Percentiles rank a stretch among this genome's conserved stretches.
Evolutionary conservation across 1,140 invertebrate species (phyloP).

Genomic region (Amyelois transitella): DNA sequence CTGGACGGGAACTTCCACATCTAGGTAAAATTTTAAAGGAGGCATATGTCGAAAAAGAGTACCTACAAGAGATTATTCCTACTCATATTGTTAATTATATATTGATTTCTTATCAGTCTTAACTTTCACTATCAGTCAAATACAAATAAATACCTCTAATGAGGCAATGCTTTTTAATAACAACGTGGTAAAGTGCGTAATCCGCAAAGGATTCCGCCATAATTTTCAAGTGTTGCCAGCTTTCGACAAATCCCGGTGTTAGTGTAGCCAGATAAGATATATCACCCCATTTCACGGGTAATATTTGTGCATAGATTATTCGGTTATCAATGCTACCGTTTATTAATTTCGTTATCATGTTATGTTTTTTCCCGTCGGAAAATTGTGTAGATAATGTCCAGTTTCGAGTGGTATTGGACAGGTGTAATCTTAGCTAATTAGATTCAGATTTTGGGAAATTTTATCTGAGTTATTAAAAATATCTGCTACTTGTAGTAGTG

Average conservation of each 20-base stretch:
- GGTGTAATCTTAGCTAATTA: background rate
- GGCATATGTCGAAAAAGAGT: no score
- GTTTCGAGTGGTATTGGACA: background rate
- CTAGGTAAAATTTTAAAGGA: no score
- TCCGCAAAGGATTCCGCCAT: background rate
- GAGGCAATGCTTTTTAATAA: background rate
- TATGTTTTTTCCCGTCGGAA: background rate
- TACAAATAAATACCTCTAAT: background rate
- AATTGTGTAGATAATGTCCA: background rate
- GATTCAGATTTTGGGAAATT: background rate
- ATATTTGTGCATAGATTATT: conserved; percentile 8
- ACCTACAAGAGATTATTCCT: no score
- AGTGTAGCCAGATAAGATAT: conserved; percentile 54
- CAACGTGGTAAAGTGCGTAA: background rate
- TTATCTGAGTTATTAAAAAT: background rate
- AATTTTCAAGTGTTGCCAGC: conserved; percentile 30
- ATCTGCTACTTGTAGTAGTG: background rate
- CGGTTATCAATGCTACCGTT: conserved; percentile 42
- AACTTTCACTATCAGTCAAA: background rate
- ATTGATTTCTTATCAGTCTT: no score
- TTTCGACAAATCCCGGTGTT: conserved; percentile 34
- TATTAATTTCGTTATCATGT: conserved; percentile 46
- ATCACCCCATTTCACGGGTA: conserved; percentile 7
- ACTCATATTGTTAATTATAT: no score
- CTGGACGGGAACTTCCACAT: no score